phyloP scores from a whole-genome alignment of 2,888 invertebrate genomes.

The Chloromyia formosa region DNA sequence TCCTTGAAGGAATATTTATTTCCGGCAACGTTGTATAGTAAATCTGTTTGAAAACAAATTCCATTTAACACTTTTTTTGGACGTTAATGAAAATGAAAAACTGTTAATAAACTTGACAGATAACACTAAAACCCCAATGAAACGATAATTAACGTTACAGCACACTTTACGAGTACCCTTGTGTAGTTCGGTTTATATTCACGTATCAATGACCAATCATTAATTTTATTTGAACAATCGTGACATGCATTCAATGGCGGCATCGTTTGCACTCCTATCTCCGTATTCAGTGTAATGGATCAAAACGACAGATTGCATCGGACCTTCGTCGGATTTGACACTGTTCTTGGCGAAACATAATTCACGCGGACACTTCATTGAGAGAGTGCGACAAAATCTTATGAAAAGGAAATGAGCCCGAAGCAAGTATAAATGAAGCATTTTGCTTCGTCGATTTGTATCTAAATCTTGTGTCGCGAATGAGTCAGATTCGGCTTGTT shows the following conservation, averaged over 20 bases:
- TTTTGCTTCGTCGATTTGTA: neutral
- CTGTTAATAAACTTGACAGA: too few species aligned
- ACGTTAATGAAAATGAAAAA: too few species aligned
- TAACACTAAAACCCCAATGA: too few species aligned
- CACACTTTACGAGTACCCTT: too few species aligned
- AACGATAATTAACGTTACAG: too few species aligned
- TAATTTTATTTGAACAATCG: neutral
- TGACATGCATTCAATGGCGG: constrained; percentile 4
- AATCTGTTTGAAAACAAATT: too few species aligned
- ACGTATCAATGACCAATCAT: neutral
- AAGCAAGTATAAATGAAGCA: neutral
- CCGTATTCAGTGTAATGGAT: neutral
- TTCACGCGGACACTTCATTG: constrained; percentile 7
- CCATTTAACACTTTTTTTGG: too few species aligned
- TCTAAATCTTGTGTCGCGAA: neutral
- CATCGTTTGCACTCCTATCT: neutral
- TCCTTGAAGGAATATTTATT: too few species aligned
- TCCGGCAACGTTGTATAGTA: too few species aligned
- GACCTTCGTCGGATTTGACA: neutral
- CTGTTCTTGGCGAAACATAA: neutral
- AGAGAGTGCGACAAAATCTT: neutral
- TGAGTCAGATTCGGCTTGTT: neutral
- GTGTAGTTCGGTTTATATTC: neutral
- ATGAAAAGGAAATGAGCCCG: neutral
- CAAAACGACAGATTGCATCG: neutral